phyloP scores from a whole-genome alignment of 2,797 vertebrate genomes.

The Manis javanica region DNA sequence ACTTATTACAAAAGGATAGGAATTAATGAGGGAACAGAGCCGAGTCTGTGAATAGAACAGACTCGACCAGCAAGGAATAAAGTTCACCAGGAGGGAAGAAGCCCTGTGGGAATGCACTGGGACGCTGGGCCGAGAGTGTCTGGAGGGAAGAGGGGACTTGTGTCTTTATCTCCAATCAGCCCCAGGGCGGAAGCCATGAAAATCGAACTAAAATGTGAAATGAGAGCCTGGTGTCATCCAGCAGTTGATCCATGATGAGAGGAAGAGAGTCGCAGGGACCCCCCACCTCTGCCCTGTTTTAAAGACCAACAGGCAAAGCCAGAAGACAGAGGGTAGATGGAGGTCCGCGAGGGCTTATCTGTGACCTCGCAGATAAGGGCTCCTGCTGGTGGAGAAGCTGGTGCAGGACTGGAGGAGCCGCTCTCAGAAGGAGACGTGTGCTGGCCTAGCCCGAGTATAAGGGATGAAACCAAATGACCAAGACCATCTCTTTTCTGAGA shows the following conservation, averaged over 20 bases:
- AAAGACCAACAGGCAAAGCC: not conserved
- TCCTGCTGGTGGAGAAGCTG: not conserved
- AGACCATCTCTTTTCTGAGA: not conserved
- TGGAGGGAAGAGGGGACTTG: not conserved
- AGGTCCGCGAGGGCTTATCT: not conserved
- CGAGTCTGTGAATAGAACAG: not conserved
- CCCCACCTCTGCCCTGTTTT: not conserved
- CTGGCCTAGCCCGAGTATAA: not conserved
- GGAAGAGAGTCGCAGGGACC: not conserved
- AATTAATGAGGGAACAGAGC: not conserved
- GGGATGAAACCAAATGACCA: not conserved
- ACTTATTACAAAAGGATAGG: not conserved
- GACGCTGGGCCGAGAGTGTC: not conserved
- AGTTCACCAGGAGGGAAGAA: not conserved
- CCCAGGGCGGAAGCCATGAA: not conserved
- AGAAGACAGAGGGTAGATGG: not conserved
- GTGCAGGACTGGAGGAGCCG: rapidly evolving
- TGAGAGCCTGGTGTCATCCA: not conserved
- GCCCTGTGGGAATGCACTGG: not conserved
- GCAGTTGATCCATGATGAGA: not conserved
- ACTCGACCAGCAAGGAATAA: not conserved
- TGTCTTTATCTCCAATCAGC: not conserved
- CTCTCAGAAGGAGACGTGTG: not conserved
- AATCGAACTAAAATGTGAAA: not conserved
- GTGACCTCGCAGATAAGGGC: not conserved